Evolutionary conservation across 2,797 vertebrate genomes (phyloP), one percentile per base, ranked within the genome.

Genomic region (Coilia nasus): DNA sequence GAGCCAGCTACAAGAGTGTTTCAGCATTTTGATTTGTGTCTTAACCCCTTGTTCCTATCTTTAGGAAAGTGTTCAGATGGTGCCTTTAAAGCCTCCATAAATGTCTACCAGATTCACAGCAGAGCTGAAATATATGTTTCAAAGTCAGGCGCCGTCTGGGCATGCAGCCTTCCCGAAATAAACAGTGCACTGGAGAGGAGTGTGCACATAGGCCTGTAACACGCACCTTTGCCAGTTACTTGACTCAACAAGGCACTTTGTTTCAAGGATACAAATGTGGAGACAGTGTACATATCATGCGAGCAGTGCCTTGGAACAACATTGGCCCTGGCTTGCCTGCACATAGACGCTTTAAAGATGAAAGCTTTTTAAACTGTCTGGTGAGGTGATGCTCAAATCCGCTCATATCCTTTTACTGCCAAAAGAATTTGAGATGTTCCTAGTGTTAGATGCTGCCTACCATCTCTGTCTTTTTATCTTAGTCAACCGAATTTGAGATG

Each of bases 301-400:
- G 15, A 44, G 35, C 21, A 17, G 2, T 44, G 71, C 71, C 17
- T 44, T 21, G 31, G 44, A 78, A 78, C 31, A 10, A 17, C 31
- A 78, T 44, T 35, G 35, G 71, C 31, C 71, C 19, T 6, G 19
- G 35, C 71, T 41, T 78, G 35, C 35, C 71, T 41, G 71, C 35
- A 7, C 35, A 21, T 10, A 78, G 71, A 2, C 6, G 71, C 71
- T 44, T 78, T 35, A 21, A 35, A 78, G 71, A 78, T 78, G 71
- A 78, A 78, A 31, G 35, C 31, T 78, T 78, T 44, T 78, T 78
- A 78, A 78, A 78, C 71, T 78, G 71, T 78, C 35, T 44, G 35
- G 31, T 78, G 35, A 78, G 41, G 71, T 78, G 71, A 35, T 78
- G 71, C 71, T 78, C 71, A 44, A 82, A 82, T 50, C 81, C 17